phyloP scores from a whole-genome alignment of 2,888 invertebrate genomes.

The Barypeithes pellucidus region DNA sequence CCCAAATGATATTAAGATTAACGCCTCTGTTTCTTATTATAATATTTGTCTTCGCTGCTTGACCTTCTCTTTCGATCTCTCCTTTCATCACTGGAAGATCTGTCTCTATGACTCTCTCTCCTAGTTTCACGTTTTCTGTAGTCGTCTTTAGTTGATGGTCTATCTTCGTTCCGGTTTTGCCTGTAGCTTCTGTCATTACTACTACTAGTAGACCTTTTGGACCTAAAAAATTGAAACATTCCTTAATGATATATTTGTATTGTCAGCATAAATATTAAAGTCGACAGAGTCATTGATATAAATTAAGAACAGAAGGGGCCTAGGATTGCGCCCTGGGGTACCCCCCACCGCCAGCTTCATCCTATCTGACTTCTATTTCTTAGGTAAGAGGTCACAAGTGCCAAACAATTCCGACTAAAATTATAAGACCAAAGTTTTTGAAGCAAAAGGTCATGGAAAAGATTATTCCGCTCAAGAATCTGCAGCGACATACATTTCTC shows the following conservation, averaged over 20 bases:
- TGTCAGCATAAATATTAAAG: too few species aligned
- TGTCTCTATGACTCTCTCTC: background rate
- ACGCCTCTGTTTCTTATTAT: slow-evolving; percentile 28
- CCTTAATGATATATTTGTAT: background rate
- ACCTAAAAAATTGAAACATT: slow-evolving; percentile 11
- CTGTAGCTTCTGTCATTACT: slow-evolving; percentile 28
- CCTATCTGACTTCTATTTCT: too few species aligned
- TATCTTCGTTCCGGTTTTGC: slow-evolving; percentile 26
- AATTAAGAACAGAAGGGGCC: background rate
- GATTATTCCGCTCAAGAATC: too few species aligned
- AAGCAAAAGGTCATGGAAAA: too few species aligned
- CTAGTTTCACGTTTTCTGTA: slow-evolving; percentile 20
- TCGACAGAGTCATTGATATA: too few species aligned
- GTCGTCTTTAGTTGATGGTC: slow-evolving; percentile 34
- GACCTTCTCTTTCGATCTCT: slow-evolving; percentile 44
- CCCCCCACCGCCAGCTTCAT: too few species aligned
- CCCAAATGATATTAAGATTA: background rate
- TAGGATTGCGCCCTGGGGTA: too few species aligned
- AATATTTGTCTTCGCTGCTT: slow-evolving; percentile 41
- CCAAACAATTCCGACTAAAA: too few species aligned
- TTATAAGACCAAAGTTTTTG: too few species aligned
- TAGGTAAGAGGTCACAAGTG: too few species aligned
- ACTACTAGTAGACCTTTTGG: slow-evolving; percentile 10
- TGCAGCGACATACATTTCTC: too few species aligned
- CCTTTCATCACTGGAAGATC: slow-evolving; percentile 25